Base-by-base conservation (phyloP, 2,888 invertebrate genomes). In the Lasioglossum zephyrum region DNA sequence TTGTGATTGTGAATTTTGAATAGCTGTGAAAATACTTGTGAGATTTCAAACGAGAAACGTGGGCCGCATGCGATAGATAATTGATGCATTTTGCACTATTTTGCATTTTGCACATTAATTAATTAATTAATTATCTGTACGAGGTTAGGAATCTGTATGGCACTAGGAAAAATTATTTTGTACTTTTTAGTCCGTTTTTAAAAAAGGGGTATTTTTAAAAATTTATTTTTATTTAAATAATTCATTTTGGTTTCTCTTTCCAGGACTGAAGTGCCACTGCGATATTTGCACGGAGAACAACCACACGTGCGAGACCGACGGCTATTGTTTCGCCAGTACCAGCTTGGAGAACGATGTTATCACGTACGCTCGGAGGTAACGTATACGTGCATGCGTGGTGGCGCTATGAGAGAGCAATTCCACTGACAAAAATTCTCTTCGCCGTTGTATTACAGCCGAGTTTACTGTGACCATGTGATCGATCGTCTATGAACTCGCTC, bases 251-350 rank as follows among this genome's bases (percentile, higher is more conserved):
- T 22, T 53, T 53, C 53, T 69, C 83, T 96, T 96, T 96, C 81
- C 95, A 97, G 97, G 97, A 89, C 95, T 98, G 92, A 97, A 97
- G 95, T 98, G 98, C 95, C 97, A 97, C 95, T 98, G 98, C 96
- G 97, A 98, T 94, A 97, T 97, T 92, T 97, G 97, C 93, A 96
- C 96, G 88, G 96, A 97, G 22, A 96, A 96, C 78, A 98, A 98
- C 94, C 96, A 97, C 93, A 98, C 98, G 53, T 98, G 98, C 95
- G 97, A 97, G 95, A 98, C 98, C 6, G 98, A 98, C 95, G 98
- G 98, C 70, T 97, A 97, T 94, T 98, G 98, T 95, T 98, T 97
- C 93, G 98, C 98, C 4, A 97, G 98, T 81, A 97, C 97, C 86
- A 96, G 96, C 87, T 94, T 96, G 89, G 96, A 96, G 79, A 96